Evolutionary conservation across 2,113 vertebrate species (phyloP).

Genomic region (Siniperca chuatsi): DNA sequence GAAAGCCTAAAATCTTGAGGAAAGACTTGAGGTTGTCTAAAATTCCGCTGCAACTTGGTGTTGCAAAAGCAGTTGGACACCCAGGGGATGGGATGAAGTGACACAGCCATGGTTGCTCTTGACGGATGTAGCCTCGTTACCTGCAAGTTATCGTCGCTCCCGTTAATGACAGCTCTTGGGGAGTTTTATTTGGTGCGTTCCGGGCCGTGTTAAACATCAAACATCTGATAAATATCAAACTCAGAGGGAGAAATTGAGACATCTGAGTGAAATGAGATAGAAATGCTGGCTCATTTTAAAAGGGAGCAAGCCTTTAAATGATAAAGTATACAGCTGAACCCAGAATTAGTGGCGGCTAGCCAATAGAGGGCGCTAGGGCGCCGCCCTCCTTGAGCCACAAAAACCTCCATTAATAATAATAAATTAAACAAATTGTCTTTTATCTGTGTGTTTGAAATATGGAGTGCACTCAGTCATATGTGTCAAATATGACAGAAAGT

Average conservation of each 20-base stretch:
- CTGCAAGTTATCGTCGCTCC: background rate
- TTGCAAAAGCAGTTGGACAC: background rate
- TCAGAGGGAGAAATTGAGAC: background rate
- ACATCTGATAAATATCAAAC: background rate
- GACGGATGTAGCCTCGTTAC: constrained; percentile 11
- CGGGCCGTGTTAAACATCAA: background rate
- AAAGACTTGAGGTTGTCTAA: background rate
- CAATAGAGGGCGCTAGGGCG: no score
- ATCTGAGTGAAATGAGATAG: background rate
- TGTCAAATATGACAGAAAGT: no score
- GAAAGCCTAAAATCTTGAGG: no score
- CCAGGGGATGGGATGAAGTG: constrained; percentile 14
- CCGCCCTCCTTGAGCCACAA: no score
- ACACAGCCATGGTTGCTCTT: constrained; percentile 8
- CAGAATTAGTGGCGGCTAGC: no score
- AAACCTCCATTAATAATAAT: no score
- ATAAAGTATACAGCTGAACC: background rate
- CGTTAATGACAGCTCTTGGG: background rate
- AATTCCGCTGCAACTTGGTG: background rate
- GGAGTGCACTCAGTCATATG: no score
- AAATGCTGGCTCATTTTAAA: background rate
- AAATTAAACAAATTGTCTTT: no score
- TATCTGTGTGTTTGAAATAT: no score
- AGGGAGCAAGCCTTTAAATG: background rate
- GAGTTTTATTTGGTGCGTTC: background rate